A percentile compares a stretch with the other conserved stretches of the same genome.
Evolutionary conservation across 2,113 vertebrate genomes (phyloP).

Genomic region (Phyllostomus hastatus): DNA sequence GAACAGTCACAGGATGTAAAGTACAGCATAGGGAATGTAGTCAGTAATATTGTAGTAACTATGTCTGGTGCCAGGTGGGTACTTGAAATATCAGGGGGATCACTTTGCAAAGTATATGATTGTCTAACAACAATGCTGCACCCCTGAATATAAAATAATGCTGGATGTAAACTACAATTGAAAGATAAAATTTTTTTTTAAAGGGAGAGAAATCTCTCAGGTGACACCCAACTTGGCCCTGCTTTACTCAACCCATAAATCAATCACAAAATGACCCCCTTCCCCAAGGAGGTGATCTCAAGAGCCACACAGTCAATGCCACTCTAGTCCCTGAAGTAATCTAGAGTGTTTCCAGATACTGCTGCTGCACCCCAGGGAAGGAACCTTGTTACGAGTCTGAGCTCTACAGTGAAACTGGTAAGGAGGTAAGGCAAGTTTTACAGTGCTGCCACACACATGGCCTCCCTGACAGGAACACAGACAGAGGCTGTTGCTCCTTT

Average conservation of each 20-base stretch:
- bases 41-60: background rate
- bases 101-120: background rate
- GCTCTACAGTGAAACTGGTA: background rate
- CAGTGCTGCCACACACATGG: background rate
- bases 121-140: background rate
- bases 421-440: slow-evolving; percentile 48
- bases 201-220: background rate
- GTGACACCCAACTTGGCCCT: background rate
- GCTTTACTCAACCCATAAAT: background rate
- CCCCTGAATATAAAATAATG: background rate
- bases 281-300: background rate
- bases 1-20: background rate
- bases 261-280: background rate
- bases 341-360: background rate
- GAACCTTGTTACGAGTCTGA: background rate
- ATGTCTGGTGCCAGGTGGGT: background rate
- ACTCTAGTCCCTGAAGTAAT: background rate
- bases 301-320: background rate
- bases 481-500: background rate
- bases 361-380: background rate
- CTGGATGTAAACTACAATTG: background rate
- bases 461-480: background rate
- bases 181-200: background rate
- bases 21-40: background rate
- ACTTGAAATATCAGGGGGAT: background rate